These are phyloP conservation scores for Boloria euphrosyne DNA, from an alignment of 2,888 invertebrate genomes.

Conservation along the genomic window DNA sequence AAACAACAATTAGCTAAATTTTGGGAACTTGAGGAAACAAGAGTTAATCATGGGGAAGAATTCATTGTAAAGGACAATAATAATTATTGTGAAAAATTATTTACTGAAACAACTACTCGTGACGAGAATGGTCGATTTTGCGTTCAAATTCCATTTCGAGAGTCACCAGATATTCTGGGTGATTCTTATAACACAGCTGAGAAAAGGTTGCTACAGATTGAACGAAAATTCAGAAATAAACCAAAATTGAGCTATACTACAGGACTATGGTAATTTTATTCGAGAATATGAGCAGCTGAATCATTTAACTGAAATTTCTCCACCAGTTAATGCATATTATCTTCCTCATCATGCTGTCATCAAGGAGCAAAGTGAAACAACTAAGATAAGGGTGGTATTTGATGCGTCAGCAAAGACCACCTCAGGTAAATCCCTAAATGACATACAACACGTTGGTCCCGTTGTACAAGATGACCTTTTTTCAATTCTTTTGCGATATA, in stretches of 20 bases:
- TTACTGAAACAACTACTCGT: not conserved
- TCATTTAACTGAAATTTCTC: too few species aligned
- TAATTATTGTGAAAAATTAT: not conserved
- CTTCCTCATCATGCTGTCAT: too few species aligned
- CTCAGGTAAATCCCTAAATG: not conserved
- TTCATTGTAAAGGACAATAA: not conserved
- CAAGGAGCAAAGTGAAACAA: too few species aligned
- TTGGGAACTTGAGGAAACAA: constrained; percentile 33
- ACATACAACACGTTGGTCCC: not conserved
- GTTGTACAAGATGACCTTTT: not conserved
- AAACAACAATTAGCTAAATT: constrained; percentile 22
- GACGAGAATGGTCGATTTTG: not conserved
- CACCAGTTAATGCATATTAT: too few species aligned
- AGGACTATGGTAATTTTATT: too few species aligned
- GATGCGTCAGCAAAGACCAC: not conserved
- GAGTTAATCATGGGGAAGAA: not conserved
- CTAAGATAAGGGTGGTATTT: too few species aligned
- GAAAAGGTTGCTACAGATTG: too few species aligned
- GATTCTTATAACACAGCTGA: too few species aligned
- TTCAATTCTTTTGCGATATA: not conserved
- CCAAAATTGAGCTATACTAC: too few species aligned
- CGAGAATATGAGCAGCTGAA: too few species aligned
- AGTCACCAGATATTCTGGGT: not conserved
- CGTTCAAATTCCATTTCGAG: not conserved
- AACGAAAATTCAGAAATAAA: too few species aligned